phyloP scores from a whole-genome alignment of 2,113 vertebrate genomes.

The Centrocercus urophasianus region DNA sequence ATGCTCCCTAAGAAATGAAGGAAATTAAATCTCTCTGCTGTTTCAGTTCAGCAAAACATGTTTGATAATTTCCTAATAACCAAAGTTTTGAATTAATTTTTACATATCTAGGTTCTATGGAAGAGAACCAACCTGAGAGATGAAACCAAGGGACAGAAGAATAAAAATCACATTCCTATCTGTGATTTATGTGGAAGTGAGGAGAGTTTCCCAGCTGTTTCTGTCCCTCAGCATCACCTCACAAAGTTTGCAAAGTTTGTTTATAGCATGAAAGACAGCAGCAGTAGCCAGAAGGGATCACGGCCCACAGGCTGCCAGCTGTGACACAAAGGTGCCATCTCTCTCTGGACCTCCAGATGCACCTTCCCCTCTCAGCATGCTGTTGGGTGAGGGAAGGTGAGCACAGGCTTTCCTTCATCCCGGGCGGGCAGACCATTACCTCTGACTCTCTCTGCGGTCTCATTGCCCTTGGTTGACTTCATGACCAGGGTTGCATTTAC shows the following conservation, averaged over 20 bases:
- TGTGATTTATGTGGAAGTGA: not conserved
- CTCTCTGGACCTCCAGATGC: not conserved
- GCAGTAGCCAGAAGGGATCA: not conserved
- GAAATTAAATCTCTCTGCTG: not conserved
- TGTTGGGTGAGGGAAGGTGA: not conserved
- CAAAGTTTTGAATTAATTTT: not conserved
- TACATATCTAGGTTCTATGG: not conserved
- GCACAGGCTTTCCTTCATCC: not conserved
- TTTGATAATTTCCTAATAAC: not conserved
- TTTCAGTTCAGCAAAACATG: not conserved
- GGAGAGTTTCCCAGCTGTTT: not conserved
- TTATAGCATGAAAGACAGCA: not conserved
- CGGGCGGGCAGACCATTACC: not conserved
- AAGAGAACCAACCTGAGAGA: accelerated
- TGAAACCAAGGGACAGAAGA: accelerated
- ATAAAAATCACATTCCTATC: not conserved
- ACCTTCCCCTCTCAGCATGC: constrained; percentile 11
- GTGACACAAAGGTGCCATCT: not conserved
- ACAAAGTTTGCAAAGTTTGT: not conserved
- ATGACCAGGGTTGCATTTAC: not conserved
- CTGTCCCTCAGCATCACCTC: not conserved
- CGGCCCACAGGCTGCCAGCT: not conserved
- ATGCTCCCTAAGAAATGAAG: not conserved
- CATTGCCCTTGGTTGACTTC: not conserved
- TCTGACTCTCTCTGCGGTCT: not conserved